A percentile compares a stretch with the other conserved stretches of the same genome.
Evolutionary conservation across 2,113 vertebrate species (phyloP).

Genomic region (Heloderma charlesbogerti): DNA sequence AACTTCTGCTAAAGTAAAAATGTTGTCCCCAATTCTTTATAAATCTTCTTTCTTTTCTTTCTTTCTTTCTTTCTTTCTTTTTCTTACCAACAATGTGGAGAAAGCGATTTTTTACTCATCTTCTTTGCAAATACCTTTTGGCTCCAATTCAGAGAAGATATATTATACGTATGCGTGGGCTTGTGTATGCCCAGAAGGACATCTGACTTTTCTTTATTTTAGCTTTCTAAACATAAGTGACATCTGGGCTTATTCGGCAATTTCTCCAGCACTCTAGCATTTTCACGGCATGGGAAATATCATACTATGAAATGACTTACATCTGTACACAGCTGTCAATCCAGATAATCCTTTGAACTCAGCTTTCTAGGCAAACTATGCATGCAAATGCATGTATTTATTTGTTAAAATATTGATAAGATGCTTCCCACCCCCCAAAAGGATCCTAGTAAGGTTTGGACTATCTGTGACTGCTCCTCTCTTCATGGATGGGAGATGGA

Average conservation of each 20-base stretch:
- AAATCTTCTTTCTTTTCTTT: not conserved
- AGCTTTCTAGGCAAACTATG: not conserved
- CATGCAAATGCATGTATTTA: not conserved
- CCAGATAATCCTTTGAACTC: not conserved
- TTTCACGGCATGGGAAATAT: not conserved
- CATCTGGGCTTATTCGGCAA: not conserved
- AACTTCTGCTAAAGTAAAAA: conserved; percentile 51
- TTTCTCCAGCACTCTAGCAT: not conserved
- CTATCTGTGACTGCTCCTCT: too few relatives aligned
- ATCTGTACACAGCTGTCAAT: not conserved
- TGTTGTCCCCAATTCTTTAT: not conserved
- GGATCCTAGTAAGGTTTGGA: not conserved
- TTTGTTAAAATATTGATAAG: not conserved
- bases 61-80: not conserved
- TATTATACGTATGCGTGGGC: not conserved
- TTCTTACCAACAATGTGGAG: not conserved
- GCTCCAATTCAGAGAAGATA: not conserved
- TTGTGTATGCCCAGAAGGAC: not conserved
- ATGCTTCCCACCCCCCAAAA: not conserved
- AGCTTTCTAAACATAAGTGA: not conserved
- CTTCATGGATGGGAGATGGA: too few relatives aligned
- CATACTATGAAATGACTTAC: not conserved
- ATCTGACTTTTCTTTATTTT: not conserved
- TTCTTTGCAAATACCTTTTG: not conserved
- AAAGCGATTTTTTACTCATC: not conserved